Evolutionary conservation across 2,888 invertebrate species (phyloP), one percentile per base, ranked within the genome.

Genomic region (Agrotis segetum): DNA sequence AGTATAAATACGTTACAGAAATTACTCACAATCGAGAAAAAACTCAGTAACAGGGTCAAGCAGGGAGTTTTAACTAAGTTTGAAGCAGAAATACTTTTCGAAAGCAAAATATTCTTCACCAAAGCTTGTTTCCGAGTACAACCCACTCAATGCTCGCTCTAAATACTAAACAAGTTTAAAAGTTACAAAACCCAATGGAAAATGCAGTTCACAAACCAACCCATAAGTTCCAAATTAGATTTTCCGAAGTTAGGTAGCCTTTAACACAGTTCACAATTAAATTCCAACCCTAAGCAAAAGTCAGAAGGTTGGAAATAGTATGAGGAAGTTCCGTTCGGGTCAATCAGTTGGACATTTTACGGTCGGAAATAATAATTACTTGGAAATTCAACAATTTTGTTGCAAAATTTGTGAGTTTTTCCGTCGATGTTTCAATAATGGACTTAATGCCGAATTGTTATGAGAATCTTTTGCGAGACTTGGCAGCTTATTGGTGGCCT

Each of bases 191-290:
- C 68, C 74, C 70, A 77, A 74, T 74, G 61, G 61, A 78, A 85
- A 84, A 82, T 86, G 80, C 77, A 85, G 62, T 74, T 68, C 70
- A 77, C 59, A 81, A 74, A 74, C 82, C 77, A 74, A 82, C 83
- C 73, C 68, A 71, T 77, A 77, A 86, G 78, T 83, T 83, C 17
- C 52, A 84, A 85, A 85, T 86, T 77, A 79, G 66, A 84, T 85
- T 79, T 73, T 46, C 46, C 59, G 29, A 79, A 81, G 79, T 82
- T 74, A 81, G 79, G 81, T 74, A 76, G 52, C 34, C 74, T 76
- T 80, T 70, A 34, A 68, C 50, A 67, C 53, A 58, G 56, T 69
- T 77, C 19, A 62, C 72, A 77, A 76, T 81, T 77, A 58, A 84
- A 81, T 80, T 81, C 44, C 58, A 13, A 82, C 77, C 69, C 29